Conservation (phyloP, 2,797 vertebrate species). For the Megaceryle alcyon region DNA sequence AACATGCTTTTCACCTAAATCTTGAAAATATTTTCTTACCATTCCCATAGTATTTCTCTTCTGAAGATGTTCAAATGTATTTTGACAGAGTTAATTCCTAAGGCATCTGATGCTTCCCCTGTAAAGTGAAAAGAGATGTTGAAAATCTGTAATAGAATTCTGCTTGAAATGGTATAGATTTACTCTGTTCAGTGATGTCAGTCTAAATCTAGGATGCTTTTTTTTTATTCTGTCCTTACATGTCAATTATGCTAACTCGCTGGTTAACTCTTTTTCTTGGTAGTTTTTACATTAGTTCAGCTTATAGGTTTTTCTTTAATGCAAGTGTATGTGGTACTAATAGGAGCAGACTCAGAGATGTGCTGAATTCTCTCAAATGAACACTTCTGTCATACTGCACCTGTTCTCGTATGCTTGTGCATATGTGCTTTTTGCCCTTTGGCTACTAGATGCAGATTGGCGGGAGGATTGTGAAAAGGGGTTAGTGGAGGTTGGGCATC, state of each 20-base stretch:
- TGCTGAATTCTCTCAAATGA: neutral
- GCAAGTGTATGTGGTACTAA: neutral
- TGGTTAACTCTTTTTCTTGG: rapidly evolving
- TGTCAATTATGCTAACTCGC: neutral
- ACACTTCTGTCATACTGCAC: neutral
- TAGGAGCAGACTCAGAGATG: neutral
- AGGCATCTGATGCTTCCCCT: neutral
- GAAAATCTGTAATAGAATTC: neutral
- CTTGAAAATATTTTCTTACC: neutral
- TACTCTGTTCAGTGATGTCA: neutral
- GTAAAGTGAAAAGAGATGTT: neutral
- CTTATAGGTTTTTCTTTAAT: neutral
- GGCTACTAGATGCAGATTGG: neutral
- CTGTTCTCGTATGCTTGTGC: neutral
- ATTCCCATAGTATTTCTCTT: neutral
- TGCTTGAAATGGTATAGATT: neutral
- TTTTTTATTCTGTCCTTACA: neutral
- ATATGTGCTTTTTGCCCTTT: neutral
- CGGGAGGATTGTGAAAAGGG: rapidly evolving
- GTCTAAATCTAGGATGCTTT: neutral
- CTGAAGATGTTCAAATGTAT: neutral
- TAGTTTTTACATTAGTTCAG: neutral
- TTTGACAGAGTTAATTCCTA: neutral
- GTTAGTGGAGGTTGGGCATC: neutral
- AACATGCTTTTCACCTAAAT: neutral